These are phyloP conservation scores for Parasteatoda tepidariorum DNA, from an alignment of 1,140 invertebrate species.

Conservation along the genomic window DNA sequence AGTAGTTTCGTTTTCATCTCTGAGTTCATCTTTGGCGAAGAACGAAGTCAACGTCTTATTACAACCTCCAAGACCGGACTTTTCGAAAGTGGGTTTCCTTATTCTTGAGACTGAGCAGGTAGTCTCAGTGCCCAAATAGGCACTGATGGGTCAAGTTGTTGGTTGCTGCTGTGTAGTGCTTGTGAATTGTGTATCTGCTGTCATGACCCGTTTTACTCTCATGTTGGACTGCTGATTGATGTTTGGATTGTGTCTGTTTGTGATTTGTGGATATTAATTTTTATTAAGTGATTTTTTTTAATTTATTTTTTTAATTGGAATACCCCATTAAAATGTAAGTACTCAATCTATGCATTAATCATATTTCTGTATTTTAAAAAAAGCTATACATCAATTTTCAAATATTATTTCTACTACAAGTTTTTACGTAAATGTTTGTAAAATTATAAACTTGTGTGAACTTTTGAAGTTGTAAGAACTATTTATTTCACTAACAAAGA, in stretches of 20 bases:
- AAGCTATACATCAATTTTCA: too few species aligned
- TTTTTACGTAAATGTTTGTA: too few species aligned
- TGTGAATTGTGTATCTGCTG: background rate
- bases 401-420: too few species aligned
- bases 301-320: background rate
- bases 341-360: background rate
- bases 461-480: too few species aligned
- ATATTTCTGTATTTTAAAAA: too few species aligned
- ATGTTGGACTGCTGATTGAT: background rate
- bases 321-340: background rate
- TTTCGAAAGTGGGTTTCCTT: slow-evolving; percentile 40
- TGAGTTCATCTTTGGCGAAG: background rate
- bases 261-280: background rate
- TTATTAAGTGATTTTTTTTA: background rate
- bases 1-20: background rate
- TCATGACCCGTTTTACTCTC: slow-evolving; percentile 16
- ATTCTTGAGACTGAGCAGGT: background rate
- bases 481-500: too few species aligned
- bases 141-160: slow-evolving; percentile 1
- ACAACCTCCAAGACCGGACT: slow-evolving; percentile 10
- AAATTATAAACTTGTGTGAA: too few species aligned
- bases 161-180: background rate
- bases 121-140: background rate
- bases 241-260: background rate
- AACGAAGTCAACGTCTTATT: background rate